Base-by-base conservation (phyloP, 23 tunicate genomes). In the Ascidia mentula region DNA sequence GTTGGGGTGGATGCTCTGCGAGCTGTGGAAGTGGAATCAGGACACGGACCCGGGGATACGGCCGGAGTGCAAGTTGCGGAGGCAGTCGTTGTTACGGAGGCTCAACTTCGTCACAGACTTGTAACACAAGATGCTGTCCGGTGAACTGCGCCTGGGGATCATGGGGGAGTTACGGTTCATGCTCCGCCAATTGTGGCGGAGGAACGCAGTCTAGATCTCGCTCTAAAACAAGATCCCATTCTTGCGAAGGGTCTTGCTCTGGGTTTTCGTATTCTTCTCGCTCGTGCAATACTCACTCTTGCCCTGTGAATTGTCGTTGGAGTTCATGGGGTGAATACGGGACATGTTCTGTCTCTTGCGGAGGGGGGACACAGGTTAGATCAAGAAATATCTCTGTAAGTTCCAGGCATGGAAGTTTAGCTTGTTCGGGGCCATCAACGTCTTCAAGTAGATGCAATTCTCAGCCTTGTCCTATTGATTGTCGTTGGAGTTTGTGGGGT, bases 11-110 rank as follows among this genome's bases (percentile, higher is more conserved):
- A 12, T 83, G 87, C 60, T 83, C 87, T 6, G 40, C 18, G 13
- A 18, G 34, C 15, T 83, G 87, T 53, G 87, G 87, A 36, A 73
- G 87, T n/a, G 87, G 87, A 26, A 83, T 59, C 17, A 81, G 75
- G 0, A 59, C 26, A 30, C 34, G 87, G 46, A 38, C 37, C 33
- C 45, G 87, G 34, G 87, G 73, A 37, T 40, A 75, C 40, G 37
- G 42, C 24, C 31, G 18, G 59, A 34, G 36, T 24, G 59, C 80
- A 0, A 35, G 78, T 15, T 83, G 87, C 46, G 87, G 87, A 34
- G 87, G 87, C 42, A 9, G 32, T 6, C n/a, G 69, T 3, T 83
- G 87, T 30, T 5, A 38, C 15, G 87, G 74, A n/a, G 12, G 53
- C 4, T 18, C 74, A 20, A 60, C 59, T 17, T 40, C 46, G 15